phyloP scores from a whole-genome alignment of 2,888 invertebrate species.

The Platycheirus albimanus region DNA sequence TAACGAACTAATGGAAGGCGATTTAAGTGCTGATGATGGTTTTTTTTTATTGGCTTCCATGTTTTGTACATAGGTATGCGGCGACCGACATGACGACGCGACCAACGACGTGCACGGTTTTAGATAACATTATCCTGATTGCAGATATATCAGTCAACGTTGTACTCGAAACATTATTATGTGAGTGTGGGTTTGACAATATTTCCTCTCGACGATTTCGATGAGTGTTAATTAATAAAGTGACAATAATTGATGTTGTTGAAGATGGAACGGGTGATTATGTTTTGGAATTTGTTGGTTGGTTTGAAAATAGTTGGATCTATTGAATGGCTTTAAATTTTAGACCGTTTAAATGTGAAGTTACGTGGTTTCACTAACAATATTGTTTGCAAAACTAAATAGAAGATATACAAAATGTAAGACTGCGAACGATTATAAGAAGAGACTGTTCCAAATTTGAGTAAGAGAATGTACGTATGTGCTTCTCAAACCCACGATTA shows the following conservation, averaged over 20 bases:
- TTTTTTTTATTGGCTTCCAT: constrained; percentile 11
- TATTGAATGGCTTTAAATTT: no score
- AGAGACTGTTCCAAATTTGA: no score
- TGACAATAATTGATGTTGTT: not conserved
- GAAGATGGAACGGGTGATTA: no score
- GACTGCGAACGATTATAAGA: no score
- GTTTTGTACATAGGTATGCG: constrained; percentile 48
- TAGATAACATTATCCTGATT: constrained; percentile 53
- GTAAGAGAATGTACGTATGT: no score
- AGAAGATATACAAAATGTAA: no score
- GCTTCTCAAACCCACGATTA: no score
- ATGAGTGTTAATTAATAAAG: not conserved
- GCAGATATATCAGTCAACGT: not conserved
- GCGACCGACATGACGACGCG: constrained; percentile 40
- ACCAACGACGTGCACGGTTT: constrained; percentile 36
- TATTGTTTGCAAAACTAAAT: no score
- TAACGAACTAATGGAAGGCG: constrained; percentile 54
- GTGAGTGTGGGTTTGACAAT: not conserved
- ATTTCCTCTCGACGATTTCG: not conserved
- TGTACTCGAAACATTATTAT: not conserved
- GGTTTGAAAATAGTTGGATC: no score
- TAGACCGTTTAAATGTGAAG: no score
- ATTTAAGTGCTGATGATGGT: constrained; percentile 22
- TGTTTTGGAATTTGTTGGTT: no score
- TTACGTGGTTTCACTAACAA: no score